A percentile compares a stretch with the other conserved stretches of the same genome.
phyloP scores from a whole-genome alignment of 1,140 invertebrate genomes.

The Macrostomum lignano region DNA sequence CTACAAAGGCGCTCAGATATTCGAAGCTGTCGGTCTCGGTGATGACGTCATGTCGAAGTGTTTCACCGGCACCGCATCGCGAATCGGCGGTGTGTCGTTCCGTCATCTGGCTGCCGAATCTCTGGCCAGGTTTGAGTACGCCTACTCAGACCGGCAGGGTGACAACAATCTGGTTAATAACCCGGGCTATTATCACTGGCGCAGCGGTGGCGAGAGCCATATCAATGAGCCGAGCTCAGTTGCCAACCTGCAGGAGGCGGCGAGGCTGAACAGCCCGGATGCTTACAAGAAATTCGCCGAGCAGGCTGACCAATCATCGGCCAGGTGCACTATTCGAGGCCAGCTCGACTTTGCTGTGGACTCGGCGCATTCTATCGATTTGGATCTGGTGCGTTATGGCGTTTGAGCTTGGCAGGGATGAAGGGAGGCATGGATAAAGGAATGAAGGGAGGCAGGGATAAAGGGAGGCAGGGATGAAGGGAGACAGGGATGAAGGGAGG shows the following conservation, averaged over 20 bases:
- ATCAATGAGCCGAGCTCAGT: conserved; percentile 80
- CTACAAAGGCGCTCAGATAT: conserved; percentile 98
- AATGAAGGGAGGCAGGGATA: no score
- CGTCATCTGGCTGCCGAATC: conserved; percentile 54
- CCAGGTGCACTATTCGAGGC: no score
- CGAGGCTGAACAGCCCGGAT: no score
- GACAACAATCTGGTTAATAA: conserved; percentile 55
- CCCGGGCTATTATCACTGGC: conserved; percentile 79
- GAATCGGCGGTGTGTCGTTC: conserved; percentile 70
- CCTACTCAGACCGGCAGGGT: conserved; percentile 14
- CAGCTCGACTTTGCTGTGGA: no score
- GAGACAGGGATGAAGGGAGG: no score
- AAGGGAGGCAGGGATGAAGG: no score
- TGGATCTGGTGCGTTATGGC: no score
- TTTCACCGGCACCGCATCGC: conserved; percentile 71
- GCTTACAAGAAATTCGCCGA: no score
- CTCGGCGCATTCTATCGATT: no score
- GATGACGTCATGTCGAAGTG: conserved; percentile 74
- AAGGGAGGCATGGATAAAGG: no score
- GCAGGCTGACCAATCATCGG: no score
- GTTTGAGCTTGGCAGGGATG: no score
- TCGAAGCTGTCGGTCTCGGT: conserved; percentile 77
- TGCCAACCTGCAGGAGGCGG: conserved; percentile 31
- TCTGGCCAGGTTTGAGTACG: conserved; percentile 16
- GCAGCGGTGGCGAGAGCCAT: conserved; percentile 81